A percentile compares a stretch with the other conserved stretches of the same genome.
Evolutionary conservation across 2,113 vertebrate genomes (phyloP).

Genomic region (Chaetodon auriga): DNA sequence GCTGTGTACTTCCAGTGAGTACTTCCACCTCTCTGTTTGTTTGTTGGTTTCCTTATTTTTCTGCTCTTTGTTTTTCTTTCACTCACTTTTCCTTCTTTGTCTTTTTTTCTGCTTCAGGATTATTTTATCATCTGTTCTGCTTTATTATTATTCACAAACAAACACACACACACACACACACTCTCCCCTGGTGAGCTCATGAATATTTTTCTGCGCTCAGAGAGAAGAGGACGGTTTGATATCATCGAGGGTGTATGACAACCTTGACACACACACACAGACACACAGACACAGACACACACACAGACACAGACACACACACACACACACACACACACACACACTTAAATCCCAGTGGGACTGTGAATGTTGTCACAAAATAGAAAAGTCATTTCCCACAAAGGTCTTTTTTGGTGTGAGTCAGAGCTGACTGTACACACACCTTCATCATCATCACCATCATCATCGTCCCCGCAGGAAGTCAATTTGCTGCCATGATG

Average conservation of each 20-base stretch:
- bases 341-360: background rate
- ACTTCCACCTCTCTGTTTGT: background rate
- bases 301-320: slow-evolving; percentile 9
- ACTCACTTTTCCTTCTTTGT: slow-evolving; percentile 19
- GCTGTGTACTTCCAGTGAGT: background rate
- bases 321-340: slow-evolving; percentile 13
- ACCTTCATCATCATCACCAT: slow-evolving; percentile 21
- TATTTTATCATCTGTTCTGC: slow-evolving; percentile 28
- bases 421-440: slow-evolving; percentile 39
- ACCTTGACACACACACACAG: slow-evolving; percentile 31
- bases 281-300: slow-evolving; percentile 30
- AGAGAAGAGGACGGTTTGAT: slow-evolving; percentile 48
- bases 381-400: slow-evolving; percentile 17
- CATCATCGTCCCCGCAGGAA: slow-evolving; percentile 38
- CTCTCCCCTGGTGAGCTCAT: slow-evolving; percentile 57
- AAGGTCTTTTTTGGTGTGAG: background rate
- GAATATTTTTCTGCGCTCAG: slow-evolving; percentile 44
- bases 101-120: slow-evolving; percentile 44
- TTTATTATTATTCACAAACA: slow-evolving; percentile 29
- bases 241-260: slow-evolving; percentile 54
- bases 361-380: slow-evolving; percentile 40
- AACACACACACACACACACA: background rate
- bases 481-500: slow-evolving; percentile 59
- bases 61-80: too few relatives aligned
- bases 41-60: background rate